Evolutionary conservation across 2,888 invertebrate genomes (phyloP), one percentile per base, ranked within the genome.

Genomic region (Troglohyphantes excavatus): DNA sequence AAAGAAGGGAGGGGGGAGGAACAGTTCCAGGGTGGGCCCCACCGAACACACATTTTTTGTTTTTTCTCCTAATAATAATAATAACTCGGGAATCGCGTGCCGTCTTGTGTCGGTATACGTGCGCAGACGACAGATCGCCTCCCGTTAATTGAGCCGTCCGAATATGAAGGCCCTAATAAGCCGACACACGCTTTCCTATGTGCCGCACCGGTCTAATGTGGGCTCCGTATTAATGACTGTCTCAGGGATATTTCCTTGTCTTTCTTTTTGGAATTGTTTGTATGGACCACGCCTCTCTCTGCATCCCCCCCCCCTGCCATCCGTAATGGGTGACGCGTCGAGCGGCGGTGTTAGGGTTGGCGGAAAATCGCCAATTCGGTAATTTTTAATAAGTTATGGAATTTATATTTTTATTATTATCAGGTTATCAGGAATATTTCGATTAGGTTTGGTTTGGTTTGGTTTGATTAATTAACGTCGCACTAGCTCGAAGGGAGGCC

Each of bases 61-160:
- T 33, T 9, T 33, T 33, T 33, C 33, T 53, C n/a, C n/a, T 17
- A n/a, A 53, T 53, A 53, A 53, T 53, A n/a, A 53, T 17, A 70
- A 70, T 70, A 70, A 70, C 70, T 33, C 43, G 46, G 27, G 33
- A 5, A 46, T 86, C 43, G 85, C 85, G 85, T 86, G 85, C 43
- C 2, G 27, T 53, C 29, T 17, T 23, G 59, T 53, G 63, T 13
- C 70, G 59, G 43, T n/a, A n/a, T 19, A 86, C 85, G 85, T 86
- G 85, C 76, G 17, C 33, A 9, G 85, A 68, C 85, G 70, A 72
- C 85, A 75, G 61, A 86, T 86, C 67, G 76, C 43, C 59, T 61
- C 43, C 46, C 26, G 46, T 68, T 86, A 86, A 86, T 86, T 78
- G 85, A 86, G 85, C 78, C 46, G 85, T 86, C 39, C 61, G 29